Percentiles rank a stretch among this genome's conserved stretches.
phyloP scores from a whole-genome alignment of 2,113 vertebrate species.

The Donacobius atricapilla region DNA sequence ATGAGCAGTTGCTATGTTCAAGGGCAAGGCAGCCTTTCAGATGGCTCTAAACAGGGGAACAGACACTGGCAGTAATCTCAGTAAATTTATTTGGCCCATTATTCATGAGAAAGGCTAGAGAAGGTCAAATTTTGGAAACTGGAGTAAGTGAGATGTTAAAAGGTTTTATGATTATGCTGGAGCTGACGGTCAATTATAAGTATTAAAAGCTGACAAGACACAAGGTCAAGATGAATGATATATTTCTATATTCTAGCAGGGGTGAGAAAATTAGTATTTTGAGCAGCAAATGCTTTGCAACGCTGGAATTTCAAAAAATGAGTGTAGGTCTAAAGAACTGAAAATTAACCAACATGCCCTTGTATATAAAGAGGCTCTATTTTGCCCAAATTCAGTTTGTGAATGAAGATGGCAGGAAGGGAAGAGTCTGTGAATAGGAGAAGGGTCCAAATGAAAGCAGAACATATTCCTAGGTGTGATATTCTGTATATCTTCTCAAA shows the following conservation, averaged over 20 bases:
- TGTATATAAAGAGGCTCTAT: neutral
- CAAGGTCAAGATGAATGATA: neutral
- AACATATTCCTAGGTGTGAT: neutral
- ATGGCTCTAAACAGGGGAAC: neutral
- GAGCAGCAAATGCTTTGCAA: neutral
- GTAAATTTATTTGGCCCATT: neutral
- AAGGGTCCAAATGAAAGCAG: neutral
- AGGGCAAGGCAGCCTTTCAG: neutral
- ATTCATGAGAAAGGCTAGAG: neutral
- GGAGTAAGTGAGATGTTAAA: slow-evolving; percentile 19
- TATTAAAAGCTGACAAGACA: slow-evolving; percentile 23
- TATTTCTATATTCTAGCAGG: neutral
- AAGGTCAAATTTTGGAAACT: slow-evolving; percentile 26
- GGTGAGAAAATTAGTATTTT: neutral
- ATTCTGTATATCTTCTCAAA: neutral
- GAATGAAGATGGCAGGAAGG: neutral
- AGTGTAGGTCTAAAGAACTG: neutral
- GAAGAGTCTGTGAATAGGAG: neutral
- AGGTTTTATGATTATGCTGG: slow-evolving; percentile 9
- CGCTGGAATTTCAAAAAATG: neutral
- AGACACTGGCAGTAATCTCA: neutral
- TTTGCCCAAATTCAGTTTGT: neutral
- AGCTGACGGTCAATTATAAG: neutral
- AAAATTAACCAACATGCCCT: neutral
- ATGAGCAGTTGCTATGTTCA: neutral